phyloP scores from a whole-genome alignment of 23 tunicate genomes.

The Oikopleura vanhoeffeni region DNA sequence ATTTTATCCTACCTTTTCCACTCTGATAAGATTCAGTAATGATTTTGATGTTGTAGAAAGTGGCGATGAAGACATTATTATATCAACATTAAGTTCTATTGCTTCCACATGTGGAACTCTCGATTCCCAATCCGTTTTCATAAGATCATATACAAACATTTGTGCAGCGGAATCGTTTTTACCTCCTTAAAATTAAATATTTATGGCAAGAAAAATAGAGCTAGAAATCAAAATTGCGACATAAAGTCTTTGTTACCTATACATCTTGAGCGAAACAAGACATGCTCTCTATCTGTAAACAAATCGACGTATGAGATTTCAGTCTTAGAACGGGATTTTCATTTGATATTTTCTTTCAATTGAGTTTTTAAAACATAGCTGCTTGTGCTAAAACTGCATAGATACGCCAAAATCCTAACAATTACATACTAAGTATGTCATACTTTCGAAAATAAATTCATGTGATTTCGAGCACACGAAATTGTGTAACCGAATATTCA shows the following conservation, averaged over 20 bases:
- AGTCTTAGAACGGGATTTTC: too few relatives aligned
- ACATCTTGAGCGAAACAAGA: slow-evolving; percentile 58
- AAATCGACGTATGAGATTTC: slow-evolving; percentile 76
- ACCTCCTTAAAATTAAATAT: too few relatives aligned
- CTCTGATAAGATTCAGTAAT: slow-evolving; percentile 50
- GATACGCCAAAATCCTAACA: too few relatives aligned
- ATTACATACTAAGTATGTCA: too few relatives aligned
- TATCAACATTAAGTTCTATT: slow-evolving; percentile 72
- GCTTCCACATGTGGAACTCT: slow-evolving; percentile 74
- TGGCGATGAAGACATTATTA: slow-evolving; percentile 80
- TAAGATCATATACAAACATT: slow-evolving; percentile 57
- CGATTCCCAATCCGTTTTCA: slow-evolving; percentile 81
- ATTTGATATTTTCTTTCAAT: too few relatives aligned
- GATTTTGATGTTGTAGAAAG: slow-evolving; percentile 42
- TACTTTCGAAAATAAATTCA: too few relatives aligned
- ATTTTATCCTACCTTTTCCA: too few relatives aligned
- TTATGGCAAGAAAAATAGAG: slow-evolving; percentile 15
- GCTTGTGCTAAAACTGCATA: too few relatives aligned
- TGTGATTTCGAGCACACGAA: too few relatives aligned
- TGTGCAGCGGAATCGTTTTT: slow-evolving; percentile 63
- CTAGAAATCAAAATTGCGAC: neutral
- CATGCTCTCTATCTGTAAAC: slow-evolving; percentile 73
- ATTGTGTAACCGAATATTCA: too few relatives aligned
- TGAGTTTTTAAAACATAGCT: too few relatives aligned
- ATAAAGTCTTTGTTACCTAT: slow-evolving; percentile 57